Evolutionary conservation across 2,113 vertebrate species (phyloP), one percentile per base, ranked within the genome.

Genomic region (Panthera leo): DNA sequence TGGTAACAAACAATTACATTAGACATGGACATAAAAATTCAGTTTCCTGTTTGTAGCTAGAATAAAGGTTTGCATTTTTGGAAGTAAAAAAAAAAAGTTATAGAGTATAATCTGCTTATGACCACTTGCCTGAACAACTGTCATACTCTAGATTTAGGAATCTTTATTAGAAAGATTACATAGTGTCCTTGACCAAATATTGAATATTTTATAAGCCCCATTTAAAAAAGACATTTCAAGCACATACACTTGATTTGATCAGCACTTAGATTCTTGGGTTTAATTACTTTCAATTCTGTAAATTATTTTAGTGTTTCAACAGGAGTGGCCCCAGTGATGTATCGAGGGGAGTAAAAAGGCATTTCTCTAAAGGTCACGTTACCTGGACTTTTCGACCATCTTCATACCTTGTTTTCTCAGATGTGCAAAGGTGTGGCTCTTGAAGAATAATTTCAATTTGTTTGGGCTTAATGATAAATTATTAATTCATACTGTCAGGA

Each of bases 391-490:
- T 75, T 71, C 61, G 36, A 70, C 92, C 87, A 67, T 0, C 75
- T 97, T 92, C 95, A 93, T 89, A 95, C 97, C 95, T 97, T 94
- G 45, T 94, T 97, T 94, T 83, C 92, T 98, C 15, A 68, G 89
- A 85, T 91, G 55, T 78, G 84, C 76, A 55, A 94, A 98, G 98
- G 98, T 98, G 96, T 76, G 89, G 98, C 92, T 98, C 98, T 93
- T 97, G 93, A 98, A 98, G 97, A 98, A 98, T 97, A 98, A 98
- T 98, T 97, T 89, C 98, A 97, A 97, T 98, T 98, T 98, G 95
- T 98, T 98, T 98, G 97, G 98, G 96, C 98, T 98, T 99, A 98
- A 99, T 99, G 98, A 98, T 99, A 98, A 98, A 99, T 99, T 99
- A 99, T 99, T 99, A 98, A 99, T 99, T 98, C 98, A 65, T 98